Percentiles rank a stretch among this genome's conserved stretches.
Conservation (phyloP, 2,797 vertebrate species). For the Clamator glandarius region DNA sequence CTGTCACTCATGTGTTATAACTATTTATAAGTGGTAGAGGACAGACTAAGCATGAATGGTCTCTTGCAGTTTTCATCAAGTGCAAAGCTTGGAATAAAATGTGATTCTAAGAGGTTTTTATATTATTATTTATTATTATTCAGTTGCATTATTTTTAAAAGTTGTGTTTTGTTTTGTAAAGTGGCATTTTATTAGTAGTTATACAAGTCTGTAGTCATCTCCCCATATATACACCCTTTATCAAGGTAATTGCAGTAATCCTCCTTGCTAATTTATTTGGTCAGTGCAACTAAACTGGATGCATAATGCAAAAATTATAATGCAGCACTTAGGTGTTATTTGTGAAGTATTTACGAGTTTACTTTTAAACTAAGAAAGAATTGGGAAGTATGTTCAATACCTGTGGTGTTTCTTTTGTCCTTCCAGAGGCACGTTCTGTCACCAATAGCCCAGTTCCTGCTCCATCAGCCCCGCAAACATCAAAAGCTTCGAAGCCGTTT, state of each 20-base stretch:
- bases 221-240: not conserved
- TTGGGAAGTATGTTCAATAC: not conserved
- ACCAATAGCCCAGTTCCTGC: constrained; percentile 74
- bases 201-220: not conserved
- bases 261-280: not conserved
- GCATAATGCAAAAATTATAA: not conserved
- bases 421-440: constrained; percentile 82
- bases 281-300: not conserved
- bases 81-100: not conserved
- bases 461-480: constrained; percentile 75
- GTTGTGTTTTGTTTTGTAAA: not conserved
- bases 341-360: not conserved
- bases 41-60: not conserved
- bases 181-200: not conserved
- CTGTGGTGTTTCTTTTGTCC: not conserved
- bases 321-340: not conserved
- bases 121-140: too few species aligned
- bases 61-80: not conserved
- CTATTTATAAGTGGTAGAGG: not conserved
- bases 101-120: not conserved
- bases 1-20: not conserved
- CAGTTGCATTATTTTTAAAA: too few species aligned
- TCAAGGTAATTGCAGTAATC: not conserved
- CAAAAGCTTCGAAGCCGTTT: constrained; percentile 84
- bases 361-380: not conserved